A percentile compares a stretch with the other conserved stretches of the same genome.
These are phyloP conservation scores for Conopomorpha cramerella DNA, from an alignment of 1,140 invertebrate species.

Conservation along the genomic window DNA sequence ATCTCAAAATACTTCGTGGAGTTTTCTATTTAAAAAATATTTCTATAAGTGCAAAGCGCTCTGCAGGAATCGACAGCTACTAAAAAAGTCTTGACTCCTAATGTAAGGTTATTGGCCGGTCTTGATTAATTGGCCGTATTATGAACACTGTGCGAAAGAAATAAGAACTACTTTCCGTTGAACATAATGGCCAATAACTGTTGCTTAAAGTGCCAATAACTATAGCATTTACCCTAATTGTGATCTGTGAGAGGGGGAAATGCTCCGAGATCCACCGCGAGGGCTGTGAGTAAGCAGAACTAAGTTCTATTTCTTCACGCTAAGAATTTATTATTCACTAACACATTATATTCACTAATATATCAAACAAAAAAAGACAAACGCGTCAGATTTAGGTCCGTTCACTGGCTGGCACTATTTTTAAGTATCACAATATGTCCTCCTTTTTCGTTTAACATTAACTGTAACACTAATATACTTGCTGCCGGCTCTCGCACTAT, in stretches of 20 bases:
- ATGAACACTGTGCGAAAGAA: too few species aligned
- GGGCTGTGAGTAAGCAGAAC: conserved; percentile 22
- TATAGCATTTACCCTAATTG: background rate
- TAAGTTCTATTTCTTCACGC: conserved; percentile 21
- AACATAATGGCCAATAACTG: too few species aligned
- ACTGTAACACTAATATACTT: conserved; percentile 48
- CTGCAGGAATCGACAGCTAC: too few species aligned
- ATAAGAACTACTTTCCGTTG: too few species aligned
- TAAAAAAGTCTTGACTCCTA: too few species aligned
- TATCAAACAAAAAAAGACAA: too few species aligned
- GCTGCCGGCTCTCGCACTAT: conserved; percentile 48
- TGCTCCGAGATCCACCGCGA: conserved; percentile 6
- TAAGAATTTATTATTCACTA: conserved; percentile 34
- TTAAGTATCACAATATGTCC: conserved; percentile 51
- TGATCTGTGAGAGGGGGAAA: background rate
- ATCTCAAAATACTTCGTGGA: too few species aligned
- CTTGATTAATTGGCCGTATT: too few species aligned
- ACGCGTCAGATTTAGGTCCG: conserved; percentile 27
- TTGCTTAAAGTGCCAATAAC: background rate
- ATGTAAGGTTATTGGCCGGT: too few species aligned
- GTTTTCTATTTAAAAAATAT: too few species aligned
- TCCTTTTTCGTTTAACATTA: conserved; percentile 54
- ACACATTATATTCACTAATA: conserved; percentile 28
- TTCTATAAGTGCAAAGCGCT: too few species aligned
- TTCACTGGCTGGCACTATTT: conserved; percentile 47